Conservation (phyloP, 2,888 invertebrate species). For the Eumacrocentrus americanus region DNA sequence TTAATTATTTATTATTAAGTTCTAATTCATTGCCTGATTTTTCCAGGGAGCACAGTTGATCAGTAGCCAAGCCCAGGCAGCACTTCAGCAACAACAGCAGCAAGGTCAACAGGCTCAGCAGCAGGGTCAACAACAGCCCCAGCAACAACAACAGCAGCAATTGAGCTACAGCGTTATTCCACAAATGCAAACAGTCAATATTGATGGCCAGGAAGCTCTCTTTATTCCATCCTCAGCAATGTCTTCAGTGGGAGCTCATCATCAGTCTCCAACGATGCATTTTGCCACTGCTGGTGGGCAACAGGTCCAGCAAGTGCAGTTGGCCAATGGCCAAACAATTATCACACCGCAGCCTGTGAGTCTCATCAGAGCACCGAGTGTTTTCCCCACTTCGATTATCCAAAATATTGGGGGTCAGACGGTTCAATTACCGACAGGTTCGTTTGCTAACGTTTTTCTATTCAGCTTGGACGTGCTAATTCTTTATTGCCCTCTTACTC, state of each 20-base stretch:
- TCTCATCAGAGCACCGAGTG: conserved; percentile 75
- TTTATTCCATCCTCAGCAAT: conserved; percentile 84
- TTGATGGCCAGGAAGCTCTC: conserved; percentile 91
- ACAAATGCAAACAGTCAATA: conserved; percentile 88
- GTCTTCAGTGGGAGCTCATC: conserved; percentile 62
- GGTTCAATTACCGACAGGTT: conserved; percentile 73
- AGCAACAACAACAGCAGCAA: conserved; percentile 65
- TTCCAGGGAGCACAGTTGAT: conserved; percentile 56
- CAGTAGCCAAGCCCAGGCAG: conserved; percentile 49
- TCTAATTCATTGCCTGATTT: conserved; percentile 3
- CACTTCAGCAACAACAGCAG: conserved; percentile 54
- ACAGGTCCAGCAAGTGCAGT: conserved; percentile 60
- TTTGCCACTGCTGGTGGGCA: conserved; percentile 56
- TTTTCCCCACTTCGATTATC: conserved; percentile 72
- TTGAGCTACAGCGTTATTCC: conserved; percentile 67
- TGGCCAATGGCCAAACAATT: conserved; percentile 61
- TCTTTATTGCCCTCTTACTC: neutral
- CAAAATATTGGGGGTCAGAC: conserved; percentile 72
- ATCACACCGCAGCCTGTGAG: conserved; percentile 62
- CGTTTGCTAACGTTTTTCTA: too few relatives aligned
- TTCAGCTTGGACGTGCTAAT: too few relatives aligned
- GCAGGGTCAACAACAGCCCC: conserved; percentile 63
- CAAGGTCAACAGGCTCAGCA: conserved; percentile 50
- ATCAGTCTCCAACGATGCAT: conserved; percentile 61
- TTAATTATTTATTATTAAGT: neutral